Base-by-base conservation (phyloP, 2,888 invertebrate genomes). In the Ennomos fuscantarius region DNA sequence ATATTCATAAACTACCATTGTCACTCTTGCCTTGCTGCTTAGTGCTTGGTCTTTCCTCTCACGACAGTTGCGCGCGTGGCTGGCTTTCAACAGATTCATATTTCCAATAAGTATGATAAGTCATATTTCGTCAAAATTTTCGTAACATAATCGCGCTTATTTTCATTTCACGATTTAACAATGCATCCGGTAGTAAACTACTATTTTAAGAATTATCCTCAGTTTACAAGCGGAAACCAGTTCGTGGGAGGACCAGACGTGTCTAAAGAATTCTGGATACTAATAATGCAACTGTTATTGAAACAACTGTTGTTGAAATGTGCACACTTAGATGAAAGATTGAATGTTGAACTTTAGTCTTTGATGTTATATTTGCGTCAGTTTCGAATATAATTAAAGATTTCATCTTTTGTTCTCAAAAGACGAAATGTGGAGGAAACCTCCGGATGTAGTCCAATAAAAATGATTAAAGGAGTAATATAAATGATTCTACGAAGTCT, bases 231-330 rank as follows among this genome's bases (percentile, higher is more conserved):
- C 41, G 50, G 52, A 55, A 60, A 43, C 36, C 12, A 13, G 1
- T 8, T 15, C 55, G 60, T 60, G 55, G 60, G 60, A 55, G 55
- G 41, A 52, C 44, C 55, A 60, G 60, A 60, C 55, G 10, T 13
- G 55, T 60, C 55, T 60, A 40, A 51, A 35, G 11, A 34, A 40
- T 47, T 44, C 48, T 51, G 43, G n/a, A 48, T 37, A 24, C 24
- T 24, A 11, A 39, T 42, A 36, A 47, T 47, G 51, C 37, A 37
- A 31, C 41, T 44, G 8, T 9, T 6, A 11, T 37, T 40, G 43
- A 9, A 34, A 12, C 24, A 9, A 39, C n/a, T n/a, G n/a, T n/a
- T 24, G 48, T 39, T 48, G 40, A 50, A 40, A 55, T 41, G 11
- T 34, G 12, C 37, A 40, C 31, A 49, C 34, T 15, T 36, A 9